Base-by-base conservation (phyloP, 2,113 vertebrate genomes). In the Pedionomus torquatus region DNA sequence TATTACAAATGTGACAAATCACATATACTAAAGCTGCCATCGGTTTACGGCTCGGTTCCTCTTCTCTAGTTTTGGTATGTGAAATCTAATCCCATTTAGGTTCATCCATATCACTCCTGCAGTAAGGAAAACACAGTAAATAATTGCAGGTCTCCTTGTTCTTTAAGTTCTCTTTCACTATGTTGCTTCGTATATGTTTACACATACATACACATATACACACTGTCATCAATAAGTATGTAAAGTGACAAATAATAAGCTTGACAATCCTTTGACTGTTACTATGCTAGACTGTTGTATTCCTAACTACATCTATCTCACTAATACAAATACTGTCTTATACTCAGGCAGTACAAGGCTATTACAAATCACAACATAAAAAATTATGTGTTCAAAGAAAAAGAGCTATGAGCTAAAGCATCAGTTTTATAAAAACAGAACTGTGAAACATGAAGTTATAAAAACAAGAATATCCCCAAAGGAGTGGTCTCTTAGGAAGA, bases 171-270 rank as follows among this genome's bases (percentile, higher is more conserved):
- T 52, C 44, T 57, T 93, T 65, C 10, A 20, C 20, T 58, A 4
- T 49, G 11, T 41, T 0, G 0, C 5, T 8, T 7, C 12, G 4
- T 46, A 6, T 37, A 25, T n/a, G 5, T 46, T 69, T 66, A 66
- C 5, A 17, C 5, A 12, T 17, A 14, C 26, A 37, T 26, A 18
- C 3, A 58, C 7, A 64, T 8, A 37, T 12, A 39, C 21, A 66
- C 6, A 37, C 1, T 43, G 9, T 30, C 24, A 86, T 57, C 9
- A 26, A 1, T 11, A 10, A 17, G 24, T 26, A 44, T 2, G 18
- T 23, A 75, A 82, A 88, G 64, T 28, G 83, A 48, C 6, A 69
- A 69, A 61, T 30, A 63, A 17, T n/a, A 79, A 66, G 9, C 25
- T 54, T 20, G 12, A 54, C 85, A 65, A 78, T 48, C 39, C 5